A percentile compares a stretch with the other conserved stretches of the same genome.
Conservation (phyloP, 2,113 vertebrate species). For the Caloenas nicobarica region DNA sequence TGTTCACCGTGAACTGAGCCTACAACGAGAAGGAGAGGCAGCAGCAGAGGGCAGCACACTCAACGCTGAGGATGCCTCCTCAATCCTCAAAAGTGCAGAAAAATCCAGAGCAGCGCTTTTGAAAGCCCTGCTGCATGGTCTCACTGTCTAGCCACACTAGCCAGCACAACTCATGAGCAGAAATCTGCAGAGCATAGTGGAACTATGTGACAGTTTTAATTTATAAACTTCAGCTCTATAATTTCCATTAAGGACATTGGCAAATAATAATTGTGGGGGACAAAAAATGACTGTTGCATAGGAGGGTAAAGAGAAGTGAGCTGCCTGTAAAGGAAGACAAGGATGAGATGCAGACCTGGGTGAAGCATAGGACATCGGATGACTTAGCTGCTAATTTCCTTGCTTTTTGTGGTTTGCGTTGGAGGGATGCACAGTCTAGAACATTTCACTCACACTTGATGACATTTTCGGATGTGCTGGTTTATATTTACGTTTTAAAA, state of each 20-base stretch:
- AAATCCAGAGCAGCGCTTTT: not conserved
- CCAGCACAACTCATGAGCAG: not conserved
- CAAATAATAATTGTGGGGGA: not conserved
- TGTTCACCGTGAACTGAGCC: not conserved
- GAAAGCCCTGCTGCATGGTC: not conserved
- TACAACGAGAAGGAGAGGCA: not conserved
- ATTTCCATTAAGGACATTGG: not conserved
- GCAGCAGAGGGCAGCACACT: conserved; percentile 68
- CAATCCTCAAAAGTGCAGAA: not conserved
- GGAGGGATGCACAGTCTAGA: not conserved
- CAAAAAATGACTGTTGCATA: not conserved
- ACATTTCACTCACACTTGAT: not conserved
- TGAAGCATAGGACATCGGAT: not conserved
- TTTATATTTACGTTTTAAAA: conserved; percentile 30
- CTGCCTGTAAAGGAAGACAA: not conserved
- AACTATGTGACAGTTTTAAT: not conserved
- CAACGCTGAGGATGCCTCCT: conserved; percentile 6
- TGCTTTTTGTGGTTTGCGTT: not conserved
- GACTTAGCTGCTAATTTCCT: not conserved
- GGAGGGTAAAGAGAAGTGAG: not conserved
- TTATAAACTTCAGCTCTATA: not conserved
- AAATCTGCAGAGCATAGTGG: not conserved
- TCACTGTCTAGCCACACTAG: too few relatives aligned
- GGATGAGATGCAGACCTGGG: not conserved
- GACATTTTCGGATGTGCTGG: not conserved